phyloP scores from a whole-genome alignment of 2,797 vertebrate species.

The Salmo trutta region DNA sequence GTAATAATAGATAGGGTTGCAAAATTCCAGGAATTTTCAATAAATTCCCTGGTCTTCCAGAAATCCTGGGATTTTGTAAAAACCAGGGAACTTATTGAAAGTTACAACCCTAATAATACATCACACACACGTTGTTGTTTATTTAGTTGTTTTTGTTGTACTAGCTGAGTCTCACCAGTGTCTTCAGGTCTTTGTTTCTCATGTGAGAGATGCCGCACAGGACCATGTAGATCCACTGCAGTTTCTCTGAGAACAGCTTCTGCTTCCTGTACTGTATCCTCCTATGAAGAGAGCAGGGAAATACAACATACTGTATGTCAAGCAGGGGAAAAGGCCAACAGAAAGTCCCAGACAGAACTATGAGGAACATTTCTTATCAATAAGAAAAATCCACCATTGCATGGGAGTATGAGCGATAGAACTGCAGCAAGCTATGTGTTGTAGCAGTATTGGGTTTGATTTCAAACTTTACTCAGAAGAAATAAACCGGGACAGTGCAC shows the following conservation, averaged over 20 bases:
- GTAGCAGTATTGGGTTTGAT: no score
- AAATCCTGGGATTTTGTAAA: no score
- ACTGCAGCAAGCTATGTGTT: no score
- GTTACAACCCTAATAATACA: no score
- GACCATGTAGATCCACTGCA: slow-evolving; percentile 24
- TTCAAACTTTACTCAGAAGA: no score
- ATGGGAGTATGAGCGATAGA: no score
- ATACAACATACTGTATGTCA: neutral
- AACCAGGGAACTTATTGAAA: no score
- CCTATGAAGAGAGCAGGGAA: neutral
- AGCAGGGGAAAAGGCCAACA: neutral
- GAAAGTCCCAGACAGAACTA: neutral
- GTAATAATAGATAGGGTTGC: no score
- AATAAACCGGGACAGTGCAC: neutral
- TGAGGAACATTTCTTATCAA: no score
- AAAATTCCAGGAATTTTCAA: no score
- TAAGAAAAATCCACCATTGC: no score
- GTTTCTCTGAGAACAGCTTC: slow-evolving; percentile 22
- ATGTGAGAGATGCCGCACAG: slow-evolving; percentile 38
- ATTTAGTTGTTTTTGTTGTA: neutral
- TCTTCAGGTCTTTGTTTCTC: slow-evolving; percentile 34
- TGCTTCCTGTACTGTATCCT: slow-evolving; percentile 12
- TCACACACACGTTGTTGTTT: neutral
- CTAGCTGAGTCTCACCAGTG: slow-evolving; percentile 14
- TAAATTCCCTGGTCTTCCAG: no score